Conservation (phyloP, 2,888 invertebrate genomes). For the Arge pagana region DNA sequence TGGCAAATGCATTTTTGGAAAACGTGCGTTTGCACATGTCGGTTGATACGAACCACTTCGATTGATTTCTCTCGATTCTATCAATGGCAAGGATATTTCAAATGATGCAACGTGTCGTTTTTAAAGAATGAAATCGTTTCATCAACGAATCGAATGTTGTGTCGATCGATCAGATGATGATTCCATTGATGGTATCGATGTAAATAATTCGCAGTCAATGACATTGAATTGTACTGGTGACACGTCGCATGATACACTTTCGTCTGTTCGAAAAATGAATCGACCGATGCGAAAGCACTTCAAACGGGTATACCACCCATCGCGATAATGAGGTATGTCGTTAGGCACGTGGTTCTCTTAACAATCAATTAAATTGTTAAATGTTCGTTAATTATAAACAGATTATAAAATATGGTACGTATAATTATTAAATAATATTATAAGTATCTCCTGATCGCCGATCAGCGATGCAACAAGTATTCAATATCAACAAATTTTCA, state of each 20-base stretch:
- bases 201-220: no score
- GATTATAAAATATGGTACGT: conserved; percentile 30
- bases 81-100: no score
- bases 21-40: no score
- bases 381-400: conserved; percentile 33
- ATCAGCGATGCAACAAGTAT: conserved; percentile 23
- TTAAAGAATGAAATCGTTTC: no score
- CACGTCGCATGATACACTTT: neutral
- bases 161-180: no score
- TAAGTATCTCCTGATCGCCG: conserved; percentile 48
- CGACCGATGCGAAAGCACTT: conserved; percentile 36
- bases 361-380: conserved; percentile 35
- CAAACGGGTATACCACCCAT: conserved; percentile 42
- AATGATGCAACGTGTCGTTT: no score
- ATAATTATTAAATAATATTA: conserved; percentile 48
- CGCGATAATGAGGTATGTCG: conserved; percentile 51
- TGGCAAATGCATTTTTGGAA: no score
- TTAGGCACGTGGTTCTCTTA: conserved; percentile 43
- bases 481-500: conserved; percentile 29
- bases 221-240: no score
- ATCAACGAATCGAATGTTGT: no score
- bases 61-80: no score
- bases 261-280: neutral
- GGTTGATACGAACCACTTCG: no score
- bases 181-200: no score